phyloP scores from a whole-genome alignment of 2,113 vertebrate species.

The Anser cygnoides region DNA sequence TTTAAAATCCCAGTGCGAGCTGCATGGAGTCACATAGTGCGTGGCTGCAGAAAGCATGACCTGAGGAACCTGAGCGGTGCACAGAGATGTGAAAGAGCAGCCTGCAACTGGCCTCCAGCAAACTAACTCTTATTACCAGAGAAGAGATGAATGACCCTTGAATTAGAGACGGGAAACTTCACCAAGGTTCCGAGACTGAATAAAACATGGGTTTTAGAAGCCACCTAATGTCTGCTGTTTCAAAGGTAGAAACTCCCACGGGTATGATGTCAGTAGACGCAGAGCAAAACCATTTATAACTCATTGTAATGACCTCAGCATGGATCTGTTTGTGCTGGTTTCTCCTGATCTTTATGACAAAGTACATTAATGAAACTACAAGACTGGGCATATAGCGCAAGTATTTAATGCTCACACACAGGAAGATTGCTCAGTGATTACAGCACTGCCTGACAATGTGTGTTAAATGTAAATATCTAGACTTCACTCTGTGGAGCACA shows the following conservation, averaged over 20 bases:
- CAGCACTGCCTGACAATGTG: neutral
- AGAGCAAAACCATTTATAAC: slow-evolving; percentile 76
- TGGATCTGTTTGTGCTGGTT: slow-evolving; percentile 75
- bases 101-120: neutral
- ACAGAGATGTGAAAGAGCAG: neutral
- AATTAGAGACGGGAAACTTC: neutral
- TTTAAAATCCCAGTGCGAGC: neutral
- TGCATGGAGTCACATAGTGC: rapidly evolving
- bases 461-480: neutral
- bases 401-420: neutral
- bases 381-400: neutral
- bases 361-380: slow-evolving; percentile 21
- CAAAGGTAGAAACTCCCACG: slow-evolving; percentile 77
- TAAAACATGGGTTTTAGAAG: neutral
- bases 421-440: neutral
- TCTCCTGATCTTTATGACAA: slow-evolving; percentile 80
- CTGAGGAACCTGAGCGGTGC: rapidly evolving
- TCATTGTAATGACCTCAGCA: slow-evolving; percentile 76
- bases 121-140: neutral
- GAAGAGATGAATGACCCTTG: neutral
- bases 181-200: neutral
- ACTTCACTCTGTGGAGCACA: neutral
- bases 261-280: slow-evolving; percentile 76
- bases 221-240: neutral
- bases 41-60: neutral